A percentile compares a stretch with the other conserved stretches of the same genome.
phyloP scores from a whole-genome alignment of 2,888 invertebrate genomes.

The Dendrolimus pini region DNA sequence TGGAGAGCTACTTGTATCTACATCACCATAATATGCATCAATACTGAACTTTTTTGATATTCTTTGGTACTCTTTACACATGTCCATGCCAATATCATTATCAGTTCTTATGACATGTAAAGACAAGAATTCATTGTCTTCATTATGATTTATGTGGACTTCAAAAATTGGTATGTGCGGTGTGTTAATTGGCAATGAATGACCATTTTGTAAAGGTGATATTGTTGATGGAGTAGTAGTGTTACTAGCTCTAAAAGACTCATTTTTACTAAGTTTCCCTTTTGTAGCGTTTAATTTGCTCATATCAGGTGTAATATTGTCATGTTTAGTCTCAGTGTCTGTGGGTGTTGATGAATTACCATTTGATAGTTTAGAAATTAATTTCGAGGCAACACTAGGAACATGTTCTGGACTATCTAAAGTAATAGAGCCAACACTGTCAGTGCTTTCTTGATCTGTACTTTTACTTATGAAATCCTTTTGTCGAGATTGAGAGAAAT shows the following conservation, averaged over 20 bases:
- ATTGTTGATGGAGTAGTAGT: slow-evolving; percentile 67
- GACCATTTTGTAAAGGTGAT: slow-evolving; percentile 66
- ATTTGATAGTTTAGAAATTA: slow-evolving; percentile 66
- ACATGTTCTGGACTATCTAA: slow-evolving; percentile 55
- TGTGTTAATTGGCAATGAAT: slow-evolving; percentile 52
- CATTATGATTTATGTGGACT: slow-evolving; percentile 59
- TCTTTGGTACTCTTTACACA: slow-evolving; percentile 67
- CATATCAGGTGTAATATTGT: slow-evolving; percentile 59
- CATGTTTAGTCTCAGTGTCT: slow-evolving; percentile 36
- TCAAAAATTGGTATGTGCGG: slow-evolving; percentile 64
- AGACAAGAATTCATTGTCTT: slow-evolving; percentile 65
- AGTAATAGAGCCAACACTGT: slow-evolving; percentile 48
- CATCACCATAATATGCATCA: slow-evolving; percentile 64
- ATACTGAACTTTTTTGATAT: slow-evolving; percentile 64
- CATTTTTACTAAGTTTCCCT: slow-evolving; percentile 48
- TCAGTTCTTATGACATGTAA: slow-evolving; percentile 63
- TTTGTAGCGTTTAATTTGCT: slow-evolving; percentile 40
- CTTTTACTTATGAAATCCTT: slow-evolving; percentile 44
- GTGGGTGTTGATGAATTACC: slow-evolving; percentile 67
- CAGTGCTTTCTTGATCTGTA: slow-evolving; percentile 64
- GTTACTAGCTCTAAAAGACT: slow-evolving; percentile 56
- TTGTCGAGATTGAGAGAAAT: slow-evolving; percentile 33
- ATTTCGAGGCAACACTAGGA: slow-evolving; percentile 52
- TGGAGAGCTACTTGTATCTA: slow-evolving; percentile 60
- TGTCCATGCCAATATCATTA: slow-evolving; percentile 63